A percentile compares a stretch with the other conserved stretches of the same genome.
phyloP scores from a whole-genome alignment of 2,888 invertebrate genomes.

The Julus scandinavius region DNA sequence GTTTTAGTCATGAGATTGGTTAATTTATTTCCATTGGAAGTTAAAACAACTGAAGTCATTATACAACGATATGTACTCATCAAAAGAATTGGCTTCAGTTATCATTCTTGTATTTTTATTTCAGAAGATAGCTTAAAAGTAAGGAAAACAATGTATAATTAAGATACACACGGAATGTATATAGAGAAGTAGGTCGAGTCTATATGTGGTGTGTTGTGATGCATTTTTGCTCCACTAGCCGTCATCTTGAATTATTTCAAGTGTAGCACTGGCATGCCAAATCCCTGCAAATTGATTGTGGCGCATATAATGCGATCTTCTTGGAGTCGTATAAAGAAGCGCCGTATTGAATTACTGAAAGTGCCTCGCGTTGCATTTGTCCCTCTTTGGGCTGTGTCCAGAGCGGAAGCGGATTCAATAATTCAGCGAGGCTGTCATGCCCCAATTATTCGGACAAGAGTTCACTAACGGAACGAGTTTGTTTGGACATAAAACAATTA shows the following conservation, averaged over 20 bases:
- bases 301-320: not conserved
- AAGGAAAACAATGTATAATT: too few relatives aligned
- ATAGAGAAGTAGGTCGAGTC: too few relatives aligned
- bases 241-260: slow-evolving; percentile 1
- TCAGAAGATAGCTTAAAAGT: too few relatives aligned
- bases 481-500: slow-evolving; percentile 13
- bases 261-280: not conserved
- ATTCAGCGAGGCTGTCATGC: slow-evolving; percentile 27
- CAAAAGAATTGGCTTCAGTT: too few relatives aligned
- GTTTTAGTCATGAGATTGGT: too few relatives aligned
- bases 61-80: too few relatives aligned
- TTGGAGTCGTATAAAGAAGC: not conserved
- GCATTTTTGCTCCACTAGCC: not conserved
- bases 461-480: not conserved
- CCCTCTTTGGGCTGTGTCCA: not conserved
- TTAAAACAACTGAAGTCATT: too few relatives aligned
- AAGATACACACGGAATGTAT: too few relatives aligned
- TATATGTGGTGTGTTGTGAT: too few relatives aligned
- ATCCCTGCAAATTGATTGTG: slow-evolving; percentile 16
- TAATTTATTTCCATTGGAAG: too few relatives aligned
- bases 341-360: slow-evolving; percentile 16
- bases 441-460: not conserved
- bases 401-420: not conserved
- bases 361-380: not conserved
- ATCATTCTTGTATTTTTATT: too few relatives aligned